These are phyloP conservation scores for Motacilla alba DNA, from an alignment of 2,113 vertebrate species.

Conservation along the genomic window DNA sequence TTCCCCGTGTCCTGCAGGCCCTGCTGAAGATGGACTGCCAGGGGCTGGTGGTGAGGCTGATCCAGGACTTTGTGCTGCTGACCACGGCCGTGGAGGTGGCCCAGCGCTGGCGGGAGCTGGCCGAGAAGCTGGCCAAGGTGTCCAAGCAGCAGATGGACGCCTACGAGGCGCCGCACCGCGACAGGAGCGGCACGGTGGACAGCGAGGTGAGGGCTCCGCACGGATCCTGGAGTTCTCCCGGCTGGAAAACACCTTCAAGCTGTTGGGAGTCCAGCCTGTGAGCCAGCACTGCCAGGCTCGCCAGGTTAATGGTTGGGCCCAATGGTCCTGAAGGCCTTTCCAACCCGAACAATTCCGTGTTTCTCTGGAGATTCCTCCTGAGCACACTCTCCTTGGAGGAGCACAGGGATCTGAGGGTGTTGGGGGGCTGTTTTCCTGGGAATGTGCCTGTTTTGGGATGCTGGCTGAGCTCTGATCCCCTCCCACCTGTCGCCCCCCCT, in stretches of 20 bases:
- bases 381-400: fast-evolving
- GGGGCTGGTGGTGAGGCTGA: conserved; percentile 89
- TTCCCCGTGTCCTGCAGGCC: conserved; percentile 70
- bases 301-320: not conserved
- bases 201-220: conserved; percentile 78
- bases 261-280: fast-evolving
- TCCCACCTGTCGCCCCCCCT: not conserved
- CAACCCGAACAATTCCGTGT: fast-evolving
- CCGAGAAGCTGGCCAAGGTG: conserved; percentile 89
- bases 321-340: fast-evolving
- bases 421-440: not conserved
- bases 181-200: conserved; percentile 86
- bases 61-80: conserved; percentile 95
- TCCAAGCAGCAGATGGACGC: conserved; percentile 95
- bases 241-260: fast-evolving
- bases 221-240: fast-evolving
- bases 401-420: not conserved
- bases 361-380: not conserved
- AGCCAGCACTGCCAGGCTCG: fast-evolving
- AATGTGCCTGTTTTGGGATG: not conserved
- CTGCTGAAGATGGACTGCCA: conserved; percentile 96
- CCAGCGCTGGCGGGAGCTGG: conserved; percentile 92
- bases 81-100: conserved; percentile 95
- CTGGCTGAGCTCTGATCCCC: not conserved
- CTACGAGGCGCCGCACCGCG: conserved; percentile 91